phyloP scores from a whole-genome alignment of 2,888 invertebrate species.

The Nomada fabriciana region DNA sequence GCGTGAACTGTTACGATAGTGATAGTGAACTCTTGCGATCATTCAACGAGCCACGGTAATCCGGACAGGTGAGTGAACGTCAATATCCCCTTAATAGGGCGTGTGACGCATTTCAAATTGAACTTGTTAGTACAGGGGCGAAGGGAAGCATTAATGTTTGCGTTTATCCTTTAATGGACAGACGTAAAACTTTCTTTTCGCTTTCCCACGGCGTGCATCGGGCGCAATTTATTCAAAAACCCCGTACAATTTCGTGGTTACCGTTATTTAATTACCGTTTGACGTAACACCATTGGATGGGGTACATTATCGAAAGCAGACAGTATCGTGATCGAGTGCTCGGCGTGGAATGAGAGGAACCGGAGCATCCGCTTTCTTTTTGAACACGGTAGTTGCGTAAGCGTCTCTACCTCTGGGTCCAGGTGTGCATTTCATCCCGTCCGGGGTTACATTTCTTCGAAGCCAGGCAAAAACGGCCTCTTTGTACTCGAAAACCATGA shows the following conservation, averaged over 20 bases:
- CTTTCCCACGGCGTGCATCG: too few species aligned
- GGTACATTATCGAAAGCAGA: too few species aligned
- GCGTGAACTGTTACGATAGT: conserved; percentile 8
- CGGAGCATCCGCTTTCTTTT: conserved; percentile 51
- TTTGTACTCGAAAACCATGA: background rate
- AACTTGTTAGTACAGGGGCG: background rate
- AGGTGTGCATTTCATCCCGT: conserved; percentile 1
- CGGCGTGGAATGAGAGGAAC: conserved; percentile 26
- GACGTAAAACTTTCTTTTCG: background rate
- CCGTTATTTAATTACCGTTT: too few species aligned
- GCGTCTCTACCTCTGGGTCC: background rate
- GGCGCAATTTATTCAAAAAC: too few species aligned
- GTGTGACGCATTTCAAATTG: background rate
- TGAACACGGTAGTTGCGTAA: conserved; percentile 9
- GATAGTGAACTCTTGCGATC: background rate
- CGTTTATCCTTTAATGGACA: conserved; percentile 1
- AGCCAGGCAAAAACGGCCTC: background rate
- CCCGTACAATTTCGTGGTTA: too few species aligned
- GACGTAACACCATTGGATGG: too few species aligned
- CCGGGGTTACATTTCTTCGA: background rate
- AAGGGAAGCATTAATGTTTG: background rate
- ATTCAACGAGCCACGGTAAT: background rate
- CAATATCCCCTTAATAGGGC: background rate
- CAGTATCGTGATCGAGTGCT: background rate
- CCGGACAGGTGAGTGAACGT: conserved; percentile 33